Base-by-base conservation (phyloP, 2,113 vertebrate genomes). In the Syngnathus floridae region DNA sequence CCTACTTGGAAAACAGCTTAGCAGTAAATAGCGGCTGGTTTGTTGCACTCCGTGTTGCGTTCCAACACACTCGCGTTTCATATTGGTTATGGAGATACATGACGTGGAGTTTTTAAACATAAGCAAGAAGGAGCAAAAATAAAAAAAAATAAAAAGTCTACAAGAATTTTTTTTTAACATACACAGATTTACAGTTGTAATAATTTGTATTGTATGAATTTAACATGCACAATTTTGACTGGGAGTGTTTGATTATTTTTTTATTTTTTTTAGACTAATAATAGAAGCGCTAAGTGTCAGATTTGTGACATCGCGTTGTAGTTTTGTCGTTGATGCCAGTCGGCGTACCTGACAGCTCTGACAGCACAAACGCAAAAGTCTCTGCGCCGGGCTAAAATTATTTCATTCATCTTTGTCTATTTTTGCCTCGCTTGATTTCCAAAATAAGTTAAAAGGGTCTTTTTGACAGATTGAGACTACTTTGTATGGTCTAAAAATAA, bases 1-100 rank as follows among this genome's bases (percentile, higher is more conserved):
- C 85, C 87, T 73, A 84, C 81, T 89, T 90, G 51, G 43, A 45
- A 77, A 83, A 67, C 61, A 73, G 82, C 86, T 85, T 81, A 80
- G 70, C 54, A 75, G 74, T 62, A 79, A 73, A 77, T 65, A 58
- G 68, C 52, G 57, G 6, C 48, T 71, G 59, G 45, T 75, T 82
- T 64, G 58, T 22, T 16, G 37, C 37, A 22, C n/a, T 22, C 37
- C 11, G 1, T 35, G 54, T 6, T 7, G 35, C 26, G 16, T 55
- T 31, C 52, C 21, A 22, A 21, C 21, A 21, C 21, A 22, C 19
- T 17, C 48, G 10, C 3, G 21, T n/a, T 37, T 58, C 11, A 13
- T 36, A n/a, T 9, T 12, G 35, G n/a, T 41, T 21, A 5, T 41
- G 10, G 7, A 61, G 12, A 61, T 51, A 7, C 9, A 40, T 40